Base-by-base conservation (phyloP, 2,797 vertebrate genomes). In the Poliocrania exsul region DNA sequence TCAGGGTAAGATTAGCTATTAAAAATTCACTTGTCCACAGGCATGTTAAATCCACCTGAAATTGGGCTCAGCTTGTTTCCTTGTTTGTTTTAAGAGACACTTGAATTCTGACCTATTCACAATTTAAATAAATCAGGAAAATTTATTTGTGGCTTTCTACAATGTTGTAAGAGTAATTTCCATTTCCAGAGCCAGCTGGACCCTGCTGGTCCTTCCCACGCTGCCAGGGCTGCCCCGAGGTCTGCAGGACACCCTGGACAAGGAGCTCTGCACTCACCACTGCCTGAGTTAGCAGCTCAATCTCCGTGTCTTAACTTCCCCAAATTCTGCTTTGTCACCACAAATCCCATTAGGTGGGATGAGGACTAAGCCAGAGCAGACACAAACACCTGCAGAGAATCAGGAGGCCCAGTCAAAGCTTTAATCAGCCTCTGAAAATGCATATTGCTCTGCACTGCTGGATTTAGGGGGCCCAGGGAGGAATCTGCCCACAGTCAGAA, bases 21-120 rank as follows among this genome's bases (percentile, higher is more conserved):
- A 92, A 90, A 95, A 95, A 96, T 95, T 91, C 86, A 92, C 88
- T 95, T 97, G 95, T 96, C 92, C 86, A 94, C 72, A 71, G 37
- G 80, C 88, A 77, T 42, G 71, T 93, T 95, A 90, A 92, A 93
- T 62, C 82, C 92, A 95, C 92, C 81, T 91, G 64, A 86, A 95
- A 80, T 49, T 37, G 71, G 91, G 88, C 64, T 89, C 74, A 37
- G 65, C 81, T 92, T 88, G 62, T 85, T 93, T 82, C 57, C 61
- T 44, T 77, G 49, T 79, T 73, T 90, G 87, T 93, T 95, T 89
- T 46, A 86, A 94, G 79, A 88, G 73, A 47, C 42, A 42, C 85
- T 91, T 93, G 60, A 74, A 77, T 72, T 78, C 62, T 6, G 8
- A 83, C 67, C 64, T 85, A 12, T 5, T 33, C 14, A 3, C 61